Conservation (phyloP, 2,888 invertebrate genomes). For the Eupithecia pulchellata region DNA sequence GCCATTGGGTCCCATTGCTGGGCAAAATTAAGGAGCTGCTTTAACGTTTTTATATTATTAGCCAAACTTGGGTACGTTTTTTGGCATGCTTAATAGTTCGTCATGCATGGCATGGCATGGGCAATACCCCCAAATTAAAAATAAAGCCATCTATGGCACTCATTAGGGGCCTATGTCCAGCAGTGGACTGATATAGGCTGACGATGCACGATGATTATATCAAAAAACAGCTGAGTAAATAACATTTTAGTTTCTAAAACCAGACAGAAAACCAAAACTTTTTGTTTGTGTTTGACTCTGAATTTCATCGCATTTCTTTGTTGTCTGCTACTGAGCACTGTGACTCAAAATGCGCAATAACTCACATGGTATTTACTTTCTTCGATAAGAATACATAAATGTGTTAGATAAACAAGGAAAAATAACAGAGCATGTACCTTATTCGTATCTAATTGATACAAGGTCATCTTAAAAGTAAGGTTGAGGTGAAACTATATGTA, state of each 20-base stretch:
- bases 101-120: too few species aligned
- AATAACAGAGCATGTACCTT: constrained; percentile 12
- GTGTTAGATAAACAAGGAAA: constrained; percentile 57
- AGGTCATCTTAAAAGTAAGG: neutral
- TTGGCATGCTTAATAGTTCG: too few species aligned
- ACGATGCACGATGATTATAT: too few species aligned
- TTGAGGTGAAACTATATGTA: neutral
- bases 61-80: too few species aligned
- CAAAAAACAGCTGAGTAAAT: too few species aligned
- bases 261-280: neutral
- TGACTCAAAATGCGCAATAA: constrained; percentile 12
- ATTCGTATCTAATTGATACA: neutral
- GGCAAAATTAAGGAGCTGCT: too few species aligned
- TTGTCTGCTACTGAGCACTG: neutral
- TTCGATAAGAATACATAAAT: constrained; percentile 33
- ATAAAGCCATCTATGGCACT: too few species aligned
- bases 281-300: constrained; percentile 4
- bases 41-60: too few species aligned
- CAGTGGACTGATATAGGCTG: too few species aligned
- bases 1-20: too few species aligned
- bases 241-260: neutral
- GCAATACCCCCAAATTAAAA: too few species aligned
- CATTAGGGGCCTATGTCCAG: too few species aligned
- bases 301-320: constrained; percentile 4
- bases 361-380: neutral